These are phyloP conservation scores for Anthopleura xanthogrammica DNA, from an alignment of 92 coral and sea anemone genomes.

Conservation along the genomic window DNA sequence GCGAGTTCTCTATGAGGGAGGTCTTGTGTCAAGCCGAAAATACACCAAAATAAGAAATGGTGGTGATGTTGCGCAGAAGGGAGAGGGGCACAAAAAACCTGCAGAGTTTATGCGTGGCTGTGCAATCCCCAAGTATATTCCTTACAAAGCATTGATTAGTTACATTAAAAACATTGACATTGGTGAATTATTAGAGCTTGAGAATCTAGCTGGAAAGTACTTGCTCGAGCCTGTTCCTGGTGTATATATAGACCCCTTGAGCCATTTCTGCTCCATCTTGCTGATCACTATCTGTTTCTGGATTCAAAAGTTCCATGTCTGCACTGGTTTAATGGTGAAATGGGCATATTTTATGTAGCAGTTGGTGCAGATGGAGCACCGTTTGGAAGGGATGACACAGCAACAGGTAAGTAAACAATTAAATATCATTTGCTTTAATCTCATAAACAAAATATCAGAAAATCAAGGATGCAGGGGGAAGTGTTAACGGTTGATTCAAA, in stretches of 20 bases:
- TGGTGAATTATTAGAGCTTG: conserved; percentile 40
- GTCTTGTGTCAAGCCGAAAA: conserved; percentile 47
- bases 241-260: conserved; percentile 43
- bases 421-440: neutral
- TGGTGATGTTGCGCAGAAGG: conserved; percentile 28
- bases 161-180: conserved; percentile 46
- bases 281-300: conserved; percentile 32
- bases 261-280: conserved; percentile 37
- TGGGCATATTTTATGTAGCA: conserved; percentile 28
- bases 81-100: conserved; percentile 12
- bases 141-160: conserved; percentile 57
- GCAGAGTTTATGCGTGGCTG: conserved; percentile 53
- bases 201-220: conserved; percentile 31
- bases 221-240: conserved; percentile 36
- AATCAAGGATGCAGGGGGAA: too few species aligned
- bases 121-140: conserved; percentile 44
- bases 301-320: conserved; percentile 41
- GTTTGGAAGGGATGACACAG: neutral
- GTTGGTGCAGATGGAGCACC: conserved; percentile 29
- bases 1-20: conserved; percentile 59
- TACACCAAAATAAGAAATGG: conserved; percentile 51
- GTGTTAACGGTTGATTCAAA: too few species aligned
- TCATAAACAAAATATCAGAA: too few species aligned
- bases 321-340: conserved; percentile 51
- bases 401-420: neutral